Percentiles rank a stretch among this genome's conserved stretches.
phyloP scores from a whole-genome alignment of 2,797 vertebrate genomes.

The Carapus acus region DNA sequence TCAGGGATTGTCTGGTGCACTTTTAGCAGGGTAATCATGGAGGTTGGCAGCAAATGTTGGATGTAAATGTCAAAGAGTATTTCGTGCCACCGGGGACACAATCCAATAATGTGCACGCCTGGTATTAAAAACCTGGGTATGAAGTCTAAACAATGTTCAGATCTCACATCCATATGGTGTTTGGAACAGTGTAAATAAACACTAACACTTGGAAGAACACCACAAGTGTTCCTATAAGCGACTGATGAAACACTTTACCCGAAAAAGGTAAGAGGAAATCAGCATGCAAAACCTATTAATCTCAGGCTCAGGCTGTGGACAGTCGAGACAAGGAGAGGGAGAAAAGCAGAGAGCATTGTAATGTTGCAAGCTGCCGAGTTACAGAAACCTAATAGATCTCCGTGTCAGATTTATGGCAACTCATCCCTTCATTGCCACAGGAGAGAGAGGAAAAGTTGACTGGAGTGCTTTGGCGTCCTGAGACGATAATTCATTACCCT shows the following conservation, averaged over 20 bases:
- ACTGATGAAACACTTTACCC: too few species aligned
- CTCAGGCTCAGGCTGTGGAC: conserved; percentile 1
- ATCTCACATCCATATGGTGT: too few species aligned
- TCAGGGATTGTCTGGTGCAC: too few species aligned
- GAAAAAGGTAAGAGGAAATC: background rate
- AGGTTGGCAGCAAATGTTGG: too few species aligned
- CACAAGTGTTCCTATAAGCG: too few species aligned
- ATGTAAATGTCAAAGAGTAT: too few species aligned
- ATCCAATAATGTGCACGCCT: too few species aligned
- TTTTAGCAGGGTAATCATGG: too few species aligned
- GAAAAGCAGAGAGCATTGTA: conserved; percentile 8
- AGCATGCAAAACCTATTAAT: background rate
- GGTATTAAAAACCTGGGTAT: background rate
- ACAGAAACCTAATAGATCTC: conserved; percentile 47
- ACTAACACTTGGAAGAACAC: too few species aligned
- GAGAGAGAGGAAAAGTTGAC: conserved; percentile 52
- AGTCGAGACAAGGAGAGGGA: background rate
- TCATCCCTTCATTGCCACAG: conserved; percentile 48
- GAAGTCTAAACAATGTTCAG: background rate
- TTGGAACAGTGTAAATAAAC: too few species aligned
- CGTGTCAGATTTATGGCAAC: conserved; percentile 57
- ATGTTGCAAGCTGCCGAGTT: conserved; percentile 28
- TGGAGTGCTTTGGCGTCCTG: conserved; percentile 44
- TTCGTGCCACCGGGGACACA: too few species aligned
- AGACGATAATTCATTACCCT: conserved; percentile 52